These are phyloP conservation scores for Gopherus flavomarginatus DNA, from an alignment of 2,113 vertebrate species.

Conservation along the genomic window DNA sequence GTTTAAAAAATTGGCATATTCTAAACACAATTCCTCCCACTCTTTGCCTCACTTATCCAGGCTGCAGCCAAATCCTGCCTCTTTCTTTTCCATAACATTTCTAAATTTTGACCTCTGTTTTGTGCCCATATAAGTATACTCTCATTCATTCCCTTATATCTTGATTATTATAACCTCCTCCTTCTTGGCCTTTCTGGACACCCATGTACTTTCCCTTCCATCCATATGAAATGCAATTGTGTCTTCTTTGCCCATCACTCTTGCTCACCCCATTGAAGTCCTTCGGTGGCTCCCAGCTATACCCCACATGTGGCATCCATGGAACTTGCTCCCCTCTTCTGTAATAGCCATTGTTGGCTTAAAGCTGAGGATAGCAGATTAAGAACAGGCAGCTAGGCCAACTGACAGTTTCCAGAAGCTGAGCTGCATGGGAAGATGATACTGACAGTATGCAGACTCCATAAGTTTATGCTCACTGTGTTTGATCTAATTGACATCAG, in stretches of 20 bases:
- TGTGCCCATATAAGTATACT: too few relatives aligned
- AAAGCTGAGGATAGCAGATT: background rate
- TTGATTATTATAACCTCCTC: too few relatives aligned
- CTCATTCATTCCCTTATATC: too few relatives aligned
- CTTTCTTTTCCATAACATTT: background rate
- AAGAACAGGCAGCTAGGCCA: rapidly evolving
- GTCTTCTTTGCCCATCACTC: too few relatives aligned
- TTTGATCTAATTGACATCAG: background rate
- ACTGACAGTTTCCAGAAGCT: background rate
- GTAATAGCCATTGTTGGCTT: rapidly evolving
- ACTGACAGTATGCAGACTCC: background rate
- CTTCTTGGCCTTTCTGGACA: too few relatives aligned
- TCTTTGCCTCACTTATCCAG: background rate
- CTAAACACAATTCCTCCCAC: background rate
- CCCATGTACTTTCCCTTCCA: too few relatives aligned
- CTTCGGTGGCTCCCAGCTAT: background rate
- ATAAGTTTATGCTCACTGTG: background rate
- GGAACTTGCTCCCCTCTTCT: background rate
- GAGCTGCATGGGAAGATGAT: background rate
- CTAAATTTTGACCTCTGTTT: background rate
- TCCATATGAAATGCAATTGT: too few relatives aligned
- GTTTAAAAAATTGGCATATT: background rate
- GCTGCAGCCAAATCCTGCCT: background rate
- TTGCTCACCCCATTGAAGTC: too few relatives aligned
- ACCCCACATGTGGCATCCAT: background rate